Conservation (phyloP, 2,113 vertebrate species). For the Tringa solitaria region DNA sequence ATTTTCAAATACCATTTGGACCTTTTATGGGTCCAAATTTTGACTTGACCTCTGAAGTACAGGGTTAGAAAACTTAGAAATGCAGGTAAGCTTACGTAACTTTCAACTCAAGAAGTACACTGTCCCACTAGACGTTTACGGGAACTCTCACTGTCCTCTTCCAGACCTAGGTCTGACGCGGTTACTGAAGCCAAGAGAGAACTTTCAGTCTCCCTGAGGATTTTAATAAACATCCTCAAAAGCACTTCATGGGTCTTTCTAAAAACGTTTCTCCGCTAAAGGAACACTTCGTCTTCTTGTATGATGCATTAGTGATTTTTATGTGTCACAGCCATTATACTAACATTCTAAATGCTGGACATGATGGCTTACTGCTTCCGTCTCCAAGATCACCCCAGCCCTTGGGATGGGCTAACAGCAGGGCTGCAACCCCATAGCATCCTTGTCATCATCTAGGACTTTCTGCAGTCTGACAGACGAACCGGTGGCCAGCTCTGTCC, state of each 20-base stretch:
- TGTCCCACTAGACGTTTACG: fast-evolving
- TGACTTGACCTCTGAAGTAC: not conserved
- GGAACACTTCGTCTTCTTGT: not conserved
- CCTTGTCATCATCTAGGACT: not conserved
- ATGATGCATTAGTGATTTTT: not conserved
- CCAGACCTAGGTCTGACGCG: fast-evolving
- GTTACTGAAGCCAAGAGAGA: not conserved
- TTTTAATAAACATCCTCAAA: not conserved
- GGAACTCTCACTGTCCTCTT: not conserved
- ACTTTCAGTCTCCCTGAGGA: not conserved
- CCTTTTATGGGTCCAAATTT: not conserved
- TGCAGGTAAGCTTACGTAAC: not conserved
- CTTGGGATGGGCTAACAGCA: not conserved
- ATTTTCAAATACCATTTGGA: not conserved
- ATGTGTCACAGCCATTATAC: not conserved
- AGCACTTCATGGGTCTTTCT: not conserved
- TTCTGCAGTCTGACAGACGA: not conserved
- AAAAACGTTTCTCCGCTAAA: not conserved
- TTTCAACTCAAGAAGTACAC: not conserved
- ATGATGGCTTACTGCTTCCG: not conserved
- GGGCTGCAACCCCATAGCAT: not conserved
- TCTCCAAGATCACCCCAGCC: not conserved
- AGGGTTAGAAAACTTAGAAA: not conserved
- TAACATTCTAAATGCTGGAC: not conserved
- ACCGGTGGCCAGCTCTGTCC: fast-evolving